Evolutionary conservation across 2,888 invertebrate species (phyloP), one percentile per base, ranked within the genome.

Genomic region (Synergus laeviventris): DNA sequence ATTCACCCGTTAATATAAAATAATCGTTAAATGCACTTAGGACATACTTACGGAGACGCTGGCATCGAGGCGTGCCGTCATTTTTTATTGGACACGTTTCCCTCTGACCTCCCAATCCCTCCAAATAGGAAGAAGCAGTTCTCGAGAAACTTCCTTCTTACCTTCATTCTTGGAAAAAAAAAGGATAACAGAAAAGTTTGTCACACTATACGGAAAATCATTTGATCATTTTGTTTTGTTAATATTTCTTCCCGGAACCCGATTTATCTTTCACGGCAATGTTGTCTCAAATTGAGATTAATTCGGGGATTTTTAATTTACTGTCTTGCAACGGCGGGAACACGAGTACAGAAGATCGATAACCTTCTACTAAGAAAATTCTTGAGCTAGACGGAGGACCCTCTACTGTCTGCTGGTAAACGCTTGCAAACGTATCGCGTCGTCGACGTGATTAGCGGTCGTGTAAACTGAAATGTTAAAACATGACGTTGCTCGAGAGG

Each of bases 391-490:
- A 76, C 77, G 74, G 76, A 78, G 82, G 78, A 77, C 76, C 74
- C 79, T 79, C 45, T 77, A 75, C 75, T 56, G 74, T 74, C 75
- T 64, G 79, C 66, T 61, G 77, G 49, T 70, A 18, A 31, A 36
- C 70, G 49, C 70, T 54, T 70, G 74, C 78, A 77, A 78, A 84
- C 80, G 80, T 77, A 83, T 84, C 83, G 82, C 81, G 76, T 81
- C 81, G 81, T 77, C 82, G 85, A 86, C 86, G 85, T 89, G 89
- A 90, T 90, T 89, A 89, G 89, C 89, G 85, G 83, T 83, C 89
- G 87, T 89, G 90, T 90, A 90, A 89, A 88, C 87, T 88, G 87
- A 89, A 89, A 90, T 88, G 89, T 89, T 89, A 86, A 88, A 88
- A 89, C 87, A 87, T 82, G 87, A 87, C 84, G 84, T 81, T 79